phyloP scores from a whole-genome alignment of 1,140 invertebrate species.

The Drosophila kikkawai region DNA sequence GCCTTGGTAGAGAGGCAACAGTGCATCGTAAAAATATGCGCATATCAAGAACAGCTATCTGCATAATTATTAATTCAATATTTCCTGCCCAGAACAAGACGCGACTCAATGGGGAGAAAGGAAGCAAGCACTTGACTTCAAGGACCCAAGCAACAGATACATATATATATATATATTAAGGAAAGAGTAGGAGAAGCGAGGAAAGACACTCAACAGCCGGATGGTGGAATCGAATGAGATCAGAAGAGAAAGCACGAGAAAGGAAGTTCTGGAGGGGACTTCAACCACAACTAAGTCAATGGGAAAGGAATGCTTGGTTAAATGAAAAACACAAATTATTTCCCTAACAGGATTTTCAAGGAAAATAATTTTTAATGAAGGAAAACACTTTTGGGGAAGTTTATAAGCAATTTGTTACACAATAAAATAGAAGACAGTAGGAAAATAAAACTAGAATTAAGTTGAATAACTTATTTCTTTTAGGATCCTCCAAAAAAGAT shows the following conservation, averaged over 20 bases:
- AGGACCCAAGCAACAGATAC: slow-evolving; percentile 44
- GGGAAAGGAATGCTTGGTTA: background rate
- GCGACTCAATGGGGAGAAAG: slow-evolving; percentile 21
- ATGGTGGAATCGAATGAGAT: slow-evolving; percentile 71
- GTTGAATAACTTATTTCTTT: background rate
- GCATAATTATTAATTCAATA: slow-evolving; percentile 78
- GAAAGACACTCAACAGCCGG: slow-evolving; percentile 44
- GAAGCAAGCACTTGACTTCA: slow-evolving; percentile 68
- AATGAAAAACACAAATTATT: background rate
- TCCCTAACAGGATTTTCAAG: slow-evolving; percentile 1
- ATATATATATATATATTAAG: slow-evolving; percentile 5
- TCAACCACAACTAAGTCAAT: slow-evolving; percentile 11
- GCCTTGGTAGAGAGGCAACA: slow-evolving; percentile 13
- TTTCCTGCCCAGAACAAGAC: slow-evolving; percentile 55
- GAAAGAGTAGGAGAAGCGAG: background rate
- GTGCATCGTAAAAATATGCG: slow-evolving; percentile 53
- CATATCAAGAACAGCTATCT: slow-evolving; percentile 54
- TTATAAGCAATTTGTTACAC: background rate
- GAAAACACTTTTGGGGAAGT: background rate
- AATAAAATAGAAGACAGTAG: background rate
- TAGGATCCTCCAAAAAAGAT: background rate
- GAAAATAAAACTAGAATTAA: background rate
- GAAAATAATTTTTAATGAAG: background rate
- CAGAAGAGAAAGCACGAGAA: slow-evolving; percentile 73
- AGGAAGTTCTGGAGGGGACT: slow-evolving; percentile 50